Percentiles rank a stretch among this genome's conserved stretches.
Conservation (phyloP, 2,113 vertebrate species). For the Chroicocephalus ridibundus region DNA sequence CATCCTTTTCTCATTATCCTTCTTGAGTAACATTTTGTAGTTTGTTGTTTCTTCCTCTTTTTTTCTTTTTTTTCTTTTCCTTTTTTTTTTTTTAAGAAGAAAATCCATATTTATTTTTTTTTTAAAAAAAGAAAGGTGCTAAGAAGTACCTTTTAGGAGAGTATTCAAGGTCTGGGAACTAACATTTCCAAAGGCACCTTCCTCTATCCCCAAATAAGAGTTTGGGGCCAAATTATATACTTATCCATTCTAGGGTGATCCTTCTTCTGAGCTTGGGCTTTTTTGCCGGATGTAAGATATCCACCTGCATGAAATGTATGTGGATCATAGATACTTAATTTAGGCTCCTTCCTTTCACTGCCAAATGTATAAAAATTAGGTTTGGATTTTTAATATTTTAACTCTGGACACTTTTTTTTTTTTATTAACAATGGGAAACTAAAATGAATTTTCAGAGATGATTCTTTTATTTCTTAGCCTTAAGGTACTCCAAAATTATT, state of each 20-base stretch:
- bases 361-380: background rate
- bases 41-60: background rate
- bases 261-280: background rate
- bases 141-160: background rate
- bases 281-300: background rate
- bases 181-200: background rate
- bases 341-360: background rate
- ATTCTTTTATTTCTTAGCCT: background rate
- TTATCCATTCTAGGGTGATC: background rate
- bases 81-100: background rate
- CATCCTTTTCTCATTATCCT: background rate
- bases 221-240: background rate
- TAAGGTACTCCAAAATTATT: background rate
- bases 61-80: background rate
- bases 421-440: background rate
- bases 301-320: background rate
- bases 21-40: background rate
- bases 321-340: background rate
- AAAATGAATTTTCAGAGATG: background rate
- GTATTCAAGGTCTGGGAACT: background rate
- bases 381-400: background rate
- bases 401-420: background rate
- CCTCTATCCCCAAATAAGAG: background rate
- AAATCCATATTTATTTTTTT: background rate
- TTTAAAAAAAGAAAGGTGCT: background rate